Percentiles rank a stretch among this genome's conserved stretches.
Conservation (phyloP, 2,797 vertebrate species). For the Acipenser oxyrinchus region DNA sequence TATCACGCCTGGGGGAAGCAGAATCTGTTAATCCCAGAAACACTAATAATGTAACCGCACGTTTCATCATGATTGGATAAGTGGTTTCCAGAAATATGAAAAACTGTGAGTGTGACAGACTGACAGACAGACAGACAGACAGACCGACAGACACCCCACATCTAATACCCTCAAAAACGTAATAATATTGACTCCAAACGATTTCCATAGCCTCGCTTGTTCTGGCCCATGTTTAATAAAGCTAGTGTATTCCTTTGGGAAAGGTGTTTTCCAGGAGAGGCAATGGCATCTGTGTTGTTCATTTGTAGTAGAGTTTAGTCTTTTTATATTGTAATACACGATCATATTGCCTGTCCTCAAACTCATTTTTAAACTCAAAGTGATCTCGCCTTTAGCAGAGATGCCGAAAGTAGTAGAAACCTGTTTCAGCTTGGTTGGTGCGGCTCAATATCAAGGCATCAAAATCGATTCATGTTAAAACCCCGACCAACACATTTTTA, state of each 20-base stretch:
- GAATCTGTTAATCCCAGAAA: neutral
- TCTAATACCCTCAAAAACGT: no score
- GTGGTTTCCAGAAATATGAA: no score
- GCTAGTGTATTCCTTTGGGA: no score
- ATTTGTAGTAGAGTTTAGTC: neutral
- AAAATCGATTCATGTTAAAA: conserved; percentile 23
- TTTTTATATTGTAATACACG: neutral
- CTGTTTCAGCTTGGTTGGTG: neutral
- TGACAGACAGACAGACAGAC: no score
- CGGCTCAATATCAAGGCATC: no score
- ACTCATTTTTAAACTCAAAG: neutral
- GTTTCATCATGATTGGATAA: conserved; percentile 20
- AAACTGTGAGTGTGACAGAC: no score
- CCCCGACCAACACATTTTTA: conserved; percentile 45
- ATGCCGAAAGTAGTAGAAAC: neutral
- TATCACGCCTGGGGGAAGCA: conserved; percentile 29
- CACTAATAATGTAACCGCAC: conserved; percentile 2
- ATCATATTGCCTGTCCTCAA: neutral
- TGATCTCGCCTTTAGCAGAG: neutral
- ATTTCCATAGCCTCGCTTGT: no score
- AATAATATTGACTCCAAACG: no score
- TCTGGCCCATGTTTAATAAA: no score
- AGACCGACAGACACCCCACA: no score
- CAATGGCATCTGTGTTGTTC: neutral
- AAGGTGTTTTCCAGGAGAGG: no score